A percentile compares a stretch with the other conserved stretches of the same genome.
phyloP scores from a whole-genome alignment of 2,113 vertebrate genomes.

The Microcebus ravelobensis region DNA sequence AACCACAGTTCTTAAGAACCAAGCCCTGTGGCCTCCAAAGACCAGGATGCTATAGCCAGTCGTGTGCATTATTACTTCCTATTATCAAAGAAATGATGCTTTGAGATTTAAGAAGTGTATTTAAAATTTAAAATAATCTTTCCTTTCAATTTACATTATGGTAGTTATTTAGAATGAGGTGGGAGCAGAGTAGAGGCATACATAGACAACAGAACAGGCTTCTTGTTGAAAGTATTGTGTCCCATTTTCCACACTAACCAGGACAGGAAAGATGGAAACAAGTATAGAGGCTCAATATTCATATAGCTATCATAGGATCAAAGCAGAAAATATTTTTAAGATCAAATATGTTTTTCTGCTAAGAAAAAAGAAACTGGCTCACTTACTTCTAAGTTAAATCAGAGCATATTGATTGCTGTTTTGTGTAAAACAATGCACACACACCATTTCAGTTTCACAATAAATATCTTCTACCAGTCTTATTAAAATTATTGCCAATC shows the following conservation, averaged over 20 bases:
- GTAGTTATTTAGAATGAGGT: neutral
- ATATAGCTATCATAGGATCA: neutral
- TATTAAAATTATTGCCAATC: neutral
- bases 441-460: no score
- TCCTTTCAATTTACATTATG: neutral
- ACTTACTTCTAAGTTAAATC: neutral
- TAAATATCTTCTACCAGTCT: neutral
- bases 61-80: neutral
- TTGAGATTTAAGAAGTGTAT: neutral
- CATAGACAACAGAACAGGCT: neutral
- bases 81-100: neutral
- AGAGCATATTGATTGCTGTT: neutral
- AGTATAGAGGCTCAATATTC: neutral
- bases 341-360: neutral
- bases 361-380: neutral
- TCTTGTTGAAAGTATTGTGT: neutral
- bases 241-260: neutral
- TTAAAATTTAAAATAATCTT: neutral
- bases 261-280: neutral
- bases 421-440: no score
- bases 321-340: neutral
- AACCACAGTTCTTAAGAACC: neutral
- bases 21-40: neutral
- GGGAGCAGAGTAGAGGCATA: neutral
- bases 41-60: neutral